Percentiles rank a stretch among this genome's conserved stretches.
phyloP scores from a whole-genome alignment of 2,797 vertebrate genomes.

The Rhinatrema bivittatum region DNA sequence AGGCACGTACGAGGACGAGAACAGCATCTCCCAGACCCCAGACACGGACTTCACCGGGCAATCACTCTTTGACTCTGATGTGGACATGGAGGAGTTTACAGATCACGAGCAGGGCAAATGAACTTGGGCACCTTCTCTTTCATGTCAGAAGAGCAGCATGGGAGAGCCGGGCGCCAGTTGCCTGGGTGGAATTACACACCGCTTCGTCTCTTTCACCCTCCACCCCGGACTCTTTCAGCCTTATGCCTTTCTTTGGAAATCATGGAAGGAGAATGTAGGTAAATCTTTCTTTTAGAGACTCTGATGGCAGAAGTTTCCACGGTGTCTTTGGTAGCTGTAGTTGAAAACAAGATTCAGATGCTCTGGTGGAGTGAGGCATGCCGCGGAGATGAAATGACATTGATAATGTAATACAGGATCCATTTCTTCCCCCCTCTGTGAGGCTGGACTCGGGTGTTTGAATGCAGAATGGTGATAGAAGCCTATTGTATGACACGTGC shows the following conservation, averaged over 20 bases:
- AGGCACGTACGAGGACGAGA: slow-evolving; percentile 83
- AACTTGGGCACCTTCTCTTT: slow-evolving; percentile 4
- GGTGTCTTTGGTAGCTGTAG: too few relatives aligned
- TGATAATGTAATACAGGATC: too few relatives aligned
- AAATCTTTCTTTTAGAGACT: too few relatives aligned
- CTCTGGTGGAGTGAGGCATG: too few relatives aligned
- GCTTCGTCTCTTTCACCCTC: slow-evolving; percentile 21
- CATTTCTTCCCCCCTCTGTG: too few relatives aligned
- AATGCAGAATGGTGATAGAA: too few relatives aligned
- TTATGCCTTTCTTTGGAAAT: slow-evolving; percentile 42
- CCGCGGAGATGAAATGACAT: too few relatives aligned
- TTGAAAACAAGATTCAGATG: too few relatives aligned
- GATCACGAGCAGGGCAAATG: slow-evolving; percentile 76
- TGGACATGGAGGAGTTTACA: slow-evolving; percentile 84
- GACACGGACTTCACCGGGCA: slow-evolving; percentile 84
- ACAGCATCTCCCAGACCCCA: slow-evolving; percentile 76
- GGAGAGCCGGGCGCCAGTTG: slow-evolving; percentile 16
- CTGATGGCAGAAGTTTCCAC: too few relatives aligned
- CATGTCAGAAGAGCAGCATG: slow-evolving; percentile 12
- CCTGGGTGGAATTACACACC: slow-evolving; percentile 17
- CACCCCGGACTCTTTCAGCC: slow-evolving; percentile 33
- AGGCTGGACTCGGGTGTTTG: too few relatives aligned
- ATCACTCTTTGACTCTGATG: slow-evolving; percentile 88
- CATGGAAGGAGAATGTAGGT: too few relatives aligned
- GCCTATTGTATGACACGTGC: too few relatives aligned